Conservation (phyloP, 2,888 invertebrate genomes). For the Dexiosoma caninum region DNA sequence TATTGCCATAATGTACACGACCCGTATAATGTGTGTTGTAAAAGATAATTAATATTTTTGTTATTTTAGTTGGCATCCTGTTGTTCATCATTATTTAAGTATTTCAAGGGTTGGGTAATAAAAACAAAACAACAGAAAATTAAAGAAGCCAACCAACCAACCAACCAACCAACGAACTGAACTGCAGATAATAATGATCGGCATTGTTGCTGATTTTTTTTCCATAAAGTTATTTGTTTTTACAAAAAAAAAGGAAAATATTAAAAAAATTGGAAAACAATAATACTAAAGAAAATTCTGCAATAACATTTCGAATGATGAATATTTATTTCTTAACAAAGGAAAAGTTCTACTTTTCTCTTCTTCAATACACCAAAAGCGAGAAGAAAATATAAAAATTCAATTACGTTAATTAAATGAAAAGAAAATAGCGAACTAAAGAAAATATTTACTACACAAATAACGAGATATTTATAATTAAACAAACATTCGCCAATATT, state of each 20-base stretch:
- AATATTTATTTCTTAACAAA: slow-evolving; percentile 7
- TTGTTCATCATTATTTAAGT: slow-evolving; percentile 14
- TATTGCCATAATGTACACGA: neutral
- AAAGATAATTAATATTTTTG: slow-evolving; percentile 62
- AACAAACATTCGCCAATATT: too few species aligned
- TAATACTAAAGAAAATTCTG: neutral
- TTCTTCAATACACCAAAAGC: too few species aligned
- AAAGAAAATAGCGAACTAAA: neutral
- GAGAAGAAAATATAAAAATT: neutral
- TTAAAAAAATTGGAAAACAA: neutral
- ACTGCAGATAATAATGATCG: slow-evolving; percentile 10
- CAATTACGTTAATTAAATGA: neutral
- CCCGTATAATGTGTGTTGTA: neutral
- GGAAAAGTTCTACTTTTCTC: neutral
- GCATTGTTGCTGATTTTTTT: slow-evolving; percentile 15
- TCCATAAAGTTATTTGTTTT: neutral
- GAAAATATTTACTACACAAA: neutral
- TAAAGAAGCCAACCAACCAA: slow-evolving; percentile 1
- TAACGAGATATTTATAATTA: neutral
- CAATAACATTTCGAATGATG: slow-evolving; percentile 9
- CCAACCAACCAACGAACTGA: neutral
- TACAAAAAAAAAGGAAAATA: neutral
- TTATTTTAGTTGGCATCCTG: slow-evolving; percentile 31
- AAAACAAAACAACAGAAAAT: slow-evolving; percentile 26
- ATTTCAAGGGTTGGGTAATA: slow-evolving; percentile 21